A percentile compares a stretch with the other conserved stretches of the same genome.
These are phyloP conservation scores for Synanthedon andrenaeformis DNA, from an alignment of 2,888 invertebrate genomes.

Conservation along the genomic window DNA sequence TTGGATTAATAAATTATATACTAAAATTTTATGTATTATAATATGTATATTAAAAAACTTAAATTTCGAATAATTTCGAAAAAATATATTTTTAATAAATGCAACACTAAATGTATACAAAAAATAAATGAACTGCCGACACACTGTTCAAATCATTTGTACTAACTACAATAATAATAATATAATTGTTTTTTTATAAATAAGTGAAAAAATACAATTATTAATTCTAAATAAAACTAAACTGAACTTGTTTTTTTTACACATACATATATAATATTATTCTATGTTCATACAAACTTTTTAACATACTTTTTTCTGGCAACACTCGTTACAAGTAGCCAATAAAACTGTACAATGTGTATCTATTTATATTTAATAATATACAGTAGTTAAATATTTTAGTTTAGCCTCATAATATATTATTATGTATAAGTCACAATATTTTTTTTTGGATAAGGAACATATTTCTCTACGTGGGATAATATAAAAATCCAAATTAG, in stretches of 20 bases:
- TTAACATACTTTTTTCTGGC: slow-evolving; percentile 11
- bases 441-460: too few relatives aligned
- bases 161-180: slow-evolving; percentile 34
- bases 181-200: too few relatives aligned
- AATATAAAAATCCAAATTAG: too few relatives aligned
- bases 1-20: slow-evolving; percentile 11
- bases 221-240: too few relatives aligned
- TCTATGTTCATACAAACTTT: slow-evolving; percentile 32
- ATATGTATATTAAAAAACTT: not conserved
- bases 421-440: too few relatives aligned
- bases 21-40: slow-evolving; percentile 1
- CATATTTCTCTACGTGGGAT: too few relatives aligned
- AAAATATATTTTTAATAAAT: slow-evolving; percentile 2
- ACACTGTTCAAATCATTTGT: slow-evolving; percentile 15
- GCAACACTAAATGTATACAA: slow-evolving; percentile 3
- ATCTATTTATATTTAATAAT: too few relatives aligned
- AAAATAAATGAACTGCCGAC: not conserved
- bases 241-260: too few relatives aligned
- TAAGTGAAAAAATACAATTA: too few relatives aligned
- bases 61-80: not conserved
- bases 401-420: too few relatives aligned
- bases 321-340: slow-evolving; percentile 7
- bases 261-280: slow-evolving; percentile 6
- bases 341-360: slow-evolving; percentile 1
- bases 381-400: too few relatives aligned